Evolutionary conservation across 2,113 vertebrate species (phyloP), one percentile per base, ranked within the genome.

Genomic region (Lanius collurio): DNA sequence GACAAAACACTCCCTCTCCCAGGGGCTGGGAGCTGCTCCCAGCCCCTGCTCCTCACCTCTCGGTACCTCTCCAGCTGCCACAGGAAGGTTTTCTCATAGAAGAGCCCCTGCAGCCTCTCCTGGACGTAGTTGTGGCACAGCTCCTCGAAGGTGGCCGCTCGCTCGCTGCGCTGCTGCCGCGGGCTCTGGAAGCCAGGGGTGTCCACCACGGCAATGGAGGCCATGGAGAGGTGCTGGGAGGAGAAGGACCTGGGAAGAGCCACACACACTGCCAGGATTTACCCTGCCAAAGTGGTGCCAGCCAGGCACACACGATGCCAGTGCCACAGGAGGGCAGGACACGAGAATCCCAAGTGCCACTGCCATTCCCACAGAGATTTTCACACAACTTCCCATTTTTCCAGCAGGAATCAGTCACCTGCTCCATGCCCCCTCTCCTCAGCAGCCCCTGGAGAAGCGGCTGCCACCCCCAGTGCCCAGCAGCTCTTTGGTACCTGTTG

Each of bases 121-220:
- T 99, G 99, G 33, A 98, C 46, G 7, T 99, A 99, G 94, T 99
- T 99, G 97, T 98, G 98, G 60, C 99, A 99, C 75, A 99, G 98
- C 83, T 99, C 99, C 1, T 99, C 98, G 4, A 99, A 99, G 33
- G 98, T 98, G 9, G 98, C 99, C 0, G 98, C 99, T 8, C 99
- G 97, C 64, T 99, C 98, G 8, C 96, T 95, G 2, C 93, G 93
- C 15, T 93, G 94, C 91, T 99, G 98, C 62, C 99, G 97, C 0
- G 99, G 99, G 97, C 98, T 99, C 77, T 98, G 98, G 42, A 99
- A 98, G 77, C 99, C 99, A 0, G 99, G 99, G 1, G 97, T 96
- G 97, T 99, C 99, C 84, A 99, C 98, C 94, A 99, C 98, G n/a
- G 98, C 96, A n/a, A 99, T 98, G 11, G 99, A 99, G 44, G 98